These are phyloP conservation scores for Megaleporinus macrocephalus DNA, from an alignment of 2,113 vertebrate genomes.

Conservation along the genomic window DNA sequence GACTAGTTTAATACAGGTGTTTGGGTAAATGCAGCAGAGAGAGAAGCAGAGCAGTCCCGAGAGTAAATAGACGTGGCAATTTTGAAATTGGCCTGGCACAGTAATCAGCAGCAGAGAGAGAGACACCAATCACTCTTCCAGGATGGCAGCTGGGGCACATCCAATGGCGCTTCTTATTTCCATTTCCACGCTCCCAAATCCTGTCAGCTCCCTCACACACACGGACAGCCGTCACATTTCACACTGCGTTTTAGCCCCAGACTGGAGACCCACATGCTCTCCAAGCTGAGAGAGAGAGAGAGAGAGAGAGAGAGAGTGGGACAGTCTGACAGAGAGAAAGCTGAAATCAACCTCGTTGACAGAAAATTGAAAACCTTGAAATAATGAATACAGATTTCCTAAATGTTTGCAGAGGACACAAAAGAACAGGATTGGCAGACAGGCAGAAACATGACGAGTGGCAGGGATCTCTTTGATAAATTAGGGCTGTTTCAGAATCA, in stretches of 20 bases:
- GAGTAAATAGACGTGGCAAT: constrained; percentile 66
- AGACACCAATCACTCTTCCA: constrained; percentile 68
- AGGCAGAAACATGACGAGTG: constrained; percentile 26
- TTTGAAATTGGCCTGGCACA: constrained; percentile 61
- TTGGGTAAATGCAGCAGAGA: constrained; percentile 42
- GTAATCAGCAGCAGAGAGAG: constrained; percentile 63
- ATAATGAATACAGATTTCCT: constrained; percentile 44
- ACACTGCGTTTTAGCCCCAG: constrained; percentile 65
- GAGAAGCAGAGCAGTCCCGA: constrained; percentile 49
- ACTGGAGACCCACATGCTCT: constrained; percentile 59
- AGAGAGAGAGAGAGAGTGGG: constrained; percentile 23
- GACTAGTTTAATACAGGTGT: constrained; percentile 45
- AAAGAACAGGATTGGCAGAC: not conserved
- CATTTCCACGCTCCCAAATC: constrained; percentile 74
- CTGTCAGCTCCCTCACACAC: constrained; percentile 68
- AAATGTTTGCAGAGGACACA: constrained; percentile 37
- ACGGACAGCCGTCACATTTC: constrained; percentile 71
- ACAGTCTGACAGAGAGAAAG: constrained; percentile 33
- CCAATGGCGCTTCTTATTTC: constrained; percentile 67
- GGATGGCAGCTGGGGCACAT: constrained; percentile 63
- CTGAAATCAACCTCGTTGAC: constrained; percentile 44
- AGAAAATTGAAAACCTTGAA: constrained; percentile 45
- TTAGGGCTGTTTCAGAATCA: not conserved
- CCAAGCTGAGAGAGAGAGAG: constrained; percentile 36
- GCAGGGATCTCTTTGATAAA: constrained; percentile 21